Evolutionary conservation across 2,888 invertebrate species (phyloP), one percentile per base, ranked within the genome.

Genomic region (Tiliacea aurago): DNA sequence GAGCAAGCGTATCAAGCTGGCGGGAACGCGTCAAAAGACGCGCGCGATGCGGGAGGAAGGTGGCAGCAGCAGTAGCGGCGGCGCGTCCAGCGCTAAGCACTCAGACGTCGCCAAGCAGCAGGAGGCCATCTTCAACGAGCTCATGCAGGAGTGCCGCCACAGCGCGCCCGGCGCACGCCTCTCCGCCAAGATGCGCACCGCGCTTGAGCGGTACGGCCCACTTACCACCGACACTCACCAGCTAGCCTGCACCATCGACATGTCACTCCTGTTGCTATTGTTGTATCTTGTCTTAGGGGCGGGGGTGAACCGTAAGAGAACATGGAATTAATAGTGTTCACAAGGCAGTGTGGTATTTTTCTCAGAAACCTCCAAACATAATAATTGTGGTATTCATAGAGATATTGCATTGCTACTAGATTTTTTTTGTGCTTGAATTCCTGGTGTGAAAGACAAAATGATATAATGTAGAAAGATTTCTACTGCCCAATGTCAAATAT

Each of bases 151-250:
- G 92, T 97, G 97, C 90, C 97, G 96, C 92, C 96, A 97, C 90
- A 97, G 97, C 75, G 97, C 97, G 51, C 98, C 98, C 1, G 97
- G 98, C 51, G 98, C 98, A 1, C 96, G 97, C 78, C 95, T 98
- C 47, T 94, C 95, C 11, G 93, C 93, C 9, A 91, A 92, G 13
- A 89, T 96, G 13, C 91, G 96, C 58, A 91, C 92, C 9, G 88
- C 92, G 28, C 92, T 96, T 11, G 96, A 96, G 84, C 93, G 94
- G 96, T 95, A 85, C 28, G 56, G 43, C 13, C n/a, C 45, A 15
- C 10, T 18, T 33, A n/a, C 11, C 18, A 7, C 20, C 41, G 11
- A 41, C 10, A 7, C 28, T 10, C n/a, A 64, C 33, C 41, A 49
- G 23, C 51, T 61, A 23, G 37, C 47, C 11, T n/a, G 33, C 33